Percentiles rank a stretch among this genome's conserved stretches.
Conservation (phyloP, 2,113 vertebrate species). For the Ophthalmolycus amberensis region DNA sequence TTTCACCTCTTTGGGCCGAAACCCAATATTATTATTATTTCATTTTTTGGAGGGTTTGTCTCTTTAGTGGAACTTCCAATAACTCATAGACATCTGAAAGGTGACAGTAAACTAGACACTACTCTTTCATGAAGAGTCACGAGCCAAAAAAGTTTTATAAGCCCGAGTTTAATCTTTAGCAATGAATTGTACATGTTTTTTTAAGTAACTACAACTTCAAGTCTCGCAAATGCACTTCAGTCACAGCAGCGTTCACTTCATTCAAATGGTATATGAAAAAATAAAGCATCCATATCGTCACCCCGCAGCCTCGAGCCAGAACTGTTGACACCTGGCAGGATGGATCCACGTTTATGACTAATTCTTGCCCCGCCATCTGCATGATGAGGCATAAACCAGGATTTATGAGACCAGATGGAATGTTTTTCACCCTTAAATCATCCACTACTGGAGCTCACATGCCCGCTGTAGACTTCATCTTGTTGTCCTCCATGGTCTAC, state of each 20-base stretch:
- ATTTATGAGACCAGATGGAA: constrained; percentile 65
- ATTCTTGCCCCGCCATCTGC: constrained; percentile 62
- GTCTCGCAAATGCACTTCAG: constrained; percentile 33
- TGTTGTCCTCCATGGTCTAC: background rate
- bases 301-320: constrained; percentile 24
- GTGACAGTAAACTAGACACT: background rate
- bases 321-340: constrained; percentile 60
- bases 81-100: background rate
- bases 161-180: background rate
- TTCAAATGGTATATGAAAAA: constrained; percentile 47
- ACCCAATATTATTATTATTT: background rate
- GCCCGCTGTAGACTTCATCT: constrained; percentile 16
- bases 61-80: background rate
- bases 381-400: constrained; percentile 55
- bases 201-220: background rate
- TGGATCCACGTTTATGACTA: constrained; percentile 54
- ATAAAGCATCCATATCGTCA: constrained; percentile 34
- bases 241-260: constrained; percentile 37
- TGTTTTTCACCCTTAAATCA: constrained; percentile 59
- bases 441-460: constrained; percentile 21
- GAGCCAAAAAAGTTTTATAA: background rate
- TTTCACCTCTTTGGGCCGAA: background rate
- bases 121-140: background rate
- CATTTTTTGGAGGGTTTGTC: background rate
- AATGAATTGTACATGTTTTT: background rate